phyloP scores from a whole-genome alignment of 2,113 vertebrate species.

The Heliornis fulica region DNA sequence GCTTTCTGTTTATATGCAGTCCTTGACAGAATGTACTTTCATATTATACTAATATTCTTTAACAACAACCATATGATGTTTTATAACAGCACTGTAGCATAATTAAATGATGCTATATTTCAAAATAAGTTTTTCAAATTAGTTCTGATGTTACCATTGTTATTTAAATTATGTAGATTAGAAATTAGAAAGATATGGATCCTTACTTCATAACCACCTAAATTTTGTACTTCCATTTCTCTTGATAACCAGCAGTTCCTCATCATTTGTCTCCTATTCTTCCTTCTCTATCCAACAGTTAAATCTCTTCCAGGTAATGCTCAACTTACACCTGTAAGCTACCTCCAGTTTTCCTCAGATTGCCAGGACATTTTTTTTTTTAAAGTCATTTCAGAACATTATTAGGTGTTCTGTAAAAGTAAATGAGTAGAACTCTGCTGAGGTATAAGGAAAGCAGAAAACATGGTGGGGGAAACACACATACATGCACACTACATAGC shows the following conservation, averaged over 20 bases:
- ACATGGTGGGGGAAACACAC: rapidly evolving
- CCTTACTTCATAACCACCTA: neutral
- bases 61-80: neutral
- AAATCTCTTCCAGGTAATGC: neutral
- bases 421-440: neutral
- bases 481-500: neutral
- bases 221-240: neutral
- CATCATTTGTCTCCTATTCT: neutral
- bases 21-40: neutral
- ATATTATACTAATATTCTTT: neutral
- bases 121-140: neutral
- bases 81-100: neutral
- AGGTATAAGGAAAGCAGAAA: neutral
- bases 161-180: neutral
- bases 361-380: neutral
- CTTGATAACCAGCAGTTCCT: neutral
- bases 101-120: neutral
- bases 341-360: neutral
- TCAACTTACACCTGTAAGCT: neutral
- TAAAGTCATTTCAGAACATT: neutral
- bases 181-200: neutral
- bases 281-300: neutral
- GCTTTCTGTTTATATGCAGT: neutral
- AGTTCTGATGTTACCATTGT: neutral
- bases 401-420: neutral